Percentiles rank a stretch among this genome's conserved stretches.
Conservation (phyloP, 2,113 vertebrate species). For the Caloenas nicobarica region DNA sequence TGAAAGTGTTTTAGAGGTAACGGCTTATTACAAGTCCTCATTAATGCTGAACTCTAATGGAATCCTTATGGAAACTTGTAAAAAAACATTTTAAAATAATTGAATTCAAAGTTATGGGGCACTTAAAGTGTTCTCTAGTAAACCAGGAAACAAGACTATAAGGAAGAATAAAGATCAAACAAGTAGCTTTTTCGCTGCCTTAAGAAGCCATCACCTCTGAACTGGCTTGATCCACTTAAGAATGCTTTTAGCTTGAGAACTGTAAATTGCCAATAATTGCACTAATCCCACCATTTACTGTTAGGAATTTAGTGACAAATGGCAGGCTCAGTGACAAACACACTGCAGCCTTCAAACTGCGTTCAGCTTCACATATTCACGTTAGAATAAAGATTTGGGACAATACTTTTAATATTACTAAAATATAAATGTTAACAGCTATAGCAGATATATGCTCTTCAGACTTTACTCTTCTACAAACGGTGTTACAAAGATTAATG, state of each 20-base stretch:
- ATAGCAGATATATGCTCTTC: rapidly evolving
- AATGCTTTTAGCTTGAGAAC: background rate
- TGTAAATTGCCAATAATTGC: background rate
- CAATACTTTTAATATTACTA: background rate
- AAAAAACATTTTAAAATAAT: conserved; percentile 15
- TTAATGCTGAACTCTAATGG: background rate
- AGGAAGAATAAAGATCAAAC: background rate
- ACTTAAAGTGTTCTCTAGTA: background rate
- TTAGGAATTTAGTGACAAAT: background rate
- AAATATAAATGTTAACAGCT: background rate
- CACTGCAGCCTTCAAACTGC: background rate
- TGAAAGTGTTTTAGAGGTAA: background rate
- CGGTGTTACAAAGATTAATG: background rate
- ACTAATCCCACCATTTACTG: background rate
- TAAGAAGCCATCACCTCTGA: background rate
- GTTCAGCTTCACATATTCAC: background rate
- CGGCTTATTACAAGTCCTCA: background rate
- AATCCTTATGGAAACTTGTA: background rate
- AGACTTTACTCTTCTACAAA: background rate
- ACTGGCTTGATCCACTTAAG: background rate
- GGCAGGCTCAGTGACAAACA: background rate
- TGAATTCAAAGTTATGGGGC: background rate
- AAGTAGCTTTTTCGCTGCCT: background rate
- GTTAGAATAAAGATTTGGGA: background rate
- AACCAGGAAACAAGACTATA: background rate